Percentiles rank a stretch among this genome's conserved stretches.
These are phyloP conservation scores for Gymnothorax reevesii DNA, from an alignment of 2,797 vertebrate genomes.

Conservation along the genomic window DNA sequence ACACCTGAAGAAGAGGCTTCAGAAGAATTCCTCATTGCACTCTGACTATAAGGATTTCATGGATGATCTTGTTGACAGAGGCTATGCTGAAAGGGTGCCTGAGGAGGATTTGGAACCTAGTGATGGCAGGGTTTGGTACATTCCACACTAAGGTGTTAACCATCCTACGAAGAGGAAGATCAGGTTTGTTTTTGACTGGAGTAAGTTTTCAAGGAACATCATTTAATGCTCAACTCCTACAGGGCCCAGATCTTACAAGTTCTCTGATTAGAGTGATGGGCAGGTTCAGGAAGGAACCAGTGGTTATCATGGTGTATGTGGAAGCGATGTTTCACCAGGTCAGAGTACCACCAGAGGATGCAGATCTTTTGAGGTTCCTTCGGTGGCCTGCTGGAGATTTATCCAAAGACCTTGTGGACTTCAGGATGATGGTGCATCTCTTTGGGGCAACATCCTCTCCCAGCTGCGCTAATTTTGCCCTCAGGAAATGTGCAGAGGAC, in stretches of 20 bases:
- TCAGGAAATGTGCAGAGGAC: slow-evolving; percentile 23
- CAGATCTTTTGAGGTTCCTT: slow-evolving; percentile 29
- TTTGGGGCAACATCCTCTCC: slow-evolving; percentile 21
- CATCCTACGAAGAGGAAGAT: slow-evolving; percentile 23
- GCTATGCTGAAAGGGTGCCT: slow-evolving; percentile 37
- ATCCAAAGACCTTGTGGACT: slow-evolving; percentile 14
- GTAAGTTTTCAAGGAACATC: neutral
- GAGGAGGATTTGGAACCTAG: neutral
- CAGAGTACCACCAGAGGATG: slow-evolving; percentile 13
- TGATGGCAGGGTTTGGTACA: slow-evolving; percentile 34
- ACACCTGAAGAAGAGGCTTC: neutral
- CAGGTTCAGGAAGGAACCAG: slow-evolving; percentile 21
- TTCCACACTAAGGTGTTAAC: slow-evolving; percentile 39
- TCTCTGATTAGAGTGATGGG: slow-evolving; percentile 26
- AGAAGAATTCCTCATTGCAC: neutral
- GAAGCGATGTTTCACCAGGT: slow-evolving; percentile 41
- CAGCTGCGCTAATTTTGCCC: neutral
- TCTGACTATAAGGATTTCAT: neutral
- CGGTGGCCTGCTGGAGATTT: slow-evolving; percentile 35
- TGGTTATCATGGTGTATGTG: slow-evolving; percentile 27
- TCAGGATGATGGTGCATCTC: slow-evolving; percentile 35
- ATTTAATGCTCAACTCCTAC: slow-evolving; percentile 32
- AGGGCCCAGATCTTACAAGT: slow-evolving; percentile 33
- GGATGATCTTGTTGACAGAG: neutral
- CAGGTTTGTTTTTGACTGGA: slow-evolving; percentile 27